Conservation (phyloP, 2,113 vertebrate genomes). For the Pionites leucogaster region DNA sequence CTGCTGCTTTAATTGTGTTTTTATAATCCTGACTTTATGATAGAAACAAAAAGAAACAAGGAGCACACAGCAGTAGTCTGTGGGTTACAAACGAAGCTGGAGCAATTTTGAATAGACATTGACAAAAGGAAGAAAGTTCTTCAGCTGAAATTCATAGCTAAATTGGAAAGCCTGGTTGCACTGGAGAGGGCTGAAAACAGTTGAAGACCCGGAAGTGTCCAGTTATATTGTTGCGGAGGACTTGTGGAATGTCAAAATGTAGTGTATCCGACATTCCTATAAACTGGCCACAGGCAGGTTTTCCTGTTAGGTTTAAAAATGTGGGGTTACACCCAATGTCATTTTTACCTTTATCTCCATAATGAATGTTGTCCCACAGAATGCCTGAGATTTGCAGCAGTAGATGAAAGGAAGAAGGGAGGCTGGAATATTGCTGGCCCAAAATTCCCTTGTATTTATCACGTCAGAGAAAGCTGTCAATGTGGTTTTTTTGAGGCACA, state of each 20-base stretch:
- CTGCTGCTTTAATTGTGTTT: constrained; percentile 1
- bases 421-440: background rate
- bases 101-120: background rate
- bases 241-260: background rate
- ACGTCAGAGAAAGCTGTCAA: background rate
- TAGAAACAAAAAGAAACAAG: background rate
- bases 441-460: background rate
- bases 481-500: background rate
- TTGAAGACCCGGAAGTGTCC: background rate
- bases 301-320: background rate
- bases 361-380: background rate
- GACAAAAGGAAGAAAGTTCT: background rate
- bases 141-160: background rate
- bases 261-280: background rate
- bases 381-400: background rate
- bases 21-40: background rate
- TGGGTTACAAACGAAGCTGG: background rate
- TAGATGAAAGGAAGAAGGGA: background rate
- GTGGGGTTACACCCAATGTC: background rate
- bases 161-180: background rate
- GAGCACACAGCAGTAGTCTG: background rate
- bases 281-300: background rate
- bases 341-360: background rate
- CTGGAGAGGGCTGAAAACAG: background rate
- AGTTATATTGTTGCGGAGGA: background rate